Evolutionary conservation across 2,113 vertebrate genomes (phyloP).

Genomic region (Rissa tridactyla): DNA sequence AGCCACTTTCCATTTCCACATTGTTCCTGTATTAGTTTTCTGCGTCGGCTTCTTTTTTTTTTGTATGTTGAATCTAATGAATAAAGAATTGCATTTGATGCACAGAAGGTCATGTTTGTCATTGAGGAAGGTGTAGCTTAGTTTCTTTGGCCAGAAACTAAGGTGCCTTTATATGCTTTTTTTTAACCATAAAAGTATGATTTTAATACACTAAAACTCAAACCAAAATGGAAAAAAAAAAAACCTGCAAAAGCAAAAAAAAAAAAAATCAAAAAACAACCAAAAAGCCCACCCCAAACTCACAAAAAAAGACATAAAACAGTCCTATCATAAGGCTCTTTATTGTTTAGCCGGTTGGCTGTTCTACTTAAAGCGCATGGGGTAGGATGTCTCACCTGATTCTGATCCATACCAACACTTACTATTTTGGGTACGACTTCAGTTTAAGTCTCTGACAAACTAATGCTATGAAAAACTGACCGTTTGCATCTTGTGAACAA

Average conservation of each 20-base stretch:
- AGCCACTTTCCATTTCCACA: conserved; percentile 16
- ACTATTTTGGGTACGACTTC: not conserved
- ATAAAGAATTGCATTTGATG: not conserved
- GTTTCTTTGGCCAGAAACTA: not conserved
- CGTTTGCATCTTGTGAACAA: not conserved
- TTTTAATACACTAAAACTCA: not conserved
- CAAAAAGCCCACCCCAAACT: not conserved
- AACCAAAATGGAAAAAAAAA: not conserved
- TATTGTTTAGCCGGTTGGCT: not conserved
- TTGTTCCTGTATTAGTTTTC: conserved; percentile 21
- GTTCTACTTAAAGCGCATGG: not conserved
- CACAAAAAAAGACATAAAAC: not conserved
- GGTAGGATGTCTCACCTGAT: not conserved
- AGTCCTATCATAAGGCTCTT: not conserved
- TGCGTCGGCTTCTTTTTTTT: not conserved
- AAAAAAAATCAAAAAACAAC: not conserved
- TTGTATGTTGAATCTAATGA: not conserved
- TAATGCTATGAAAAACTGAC: not conserved
- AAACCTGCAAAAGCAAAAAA: not conserved
- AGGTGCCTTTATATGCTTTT: not conserved
- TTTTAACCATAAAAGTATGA: not conserved
- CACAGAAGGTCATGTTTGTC: not conserved
- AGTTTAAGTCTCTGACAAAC: not conserved
- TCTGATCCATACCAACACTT: not conserved
- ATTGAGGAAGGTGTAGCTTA: not conserved